Evolutionary conservation across 1,140 invertebrate species (phyloP).

Genomic region (Drosophila yakuba): DNA sequence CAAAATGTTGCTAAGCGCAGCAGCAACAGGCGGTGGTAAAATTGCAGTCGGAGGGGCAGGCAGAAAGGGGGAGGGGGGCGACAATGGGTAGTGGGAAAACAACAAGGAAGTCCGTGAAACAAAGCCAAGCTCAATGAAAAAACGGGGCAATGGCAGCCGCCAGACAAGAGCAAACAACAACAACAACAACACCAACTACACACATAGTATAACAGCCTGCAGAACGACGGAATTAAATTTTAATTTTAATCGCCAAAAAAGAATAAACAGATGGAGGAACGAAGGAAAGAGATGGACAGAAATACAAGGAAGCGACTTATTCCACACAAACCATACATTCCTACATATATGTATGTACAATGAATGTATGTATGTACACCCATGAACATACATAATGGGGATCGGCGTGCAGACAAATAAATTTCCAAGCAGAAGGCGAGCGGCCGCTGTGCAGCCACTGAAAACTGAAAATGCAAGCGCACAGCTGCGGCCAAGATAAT

Average conservation of each 20-base stretch:
- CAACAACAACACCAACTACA: not conserved
- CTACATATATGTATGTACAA: constrained; percentile 3
- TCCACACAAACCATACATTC: constrained; percentile 9
- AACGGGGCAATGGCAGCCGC: constrained; percentile 34
- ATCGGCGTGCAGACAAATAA: constrained; percentile 76
- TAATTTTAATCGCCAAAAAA: constrained; percentile 80
- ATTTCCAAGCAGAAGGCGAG: constrained; percentile 66
- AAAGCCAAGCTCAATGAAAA: constrained; percentile 64
- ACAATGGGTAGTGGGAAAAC: constrained; percentile 5
- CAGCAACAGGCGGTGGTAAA: constrained; percentile 64
- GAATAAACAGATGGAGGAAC: constrained; percentile 52
- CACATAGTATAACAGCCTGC: constrained; percentile 24
- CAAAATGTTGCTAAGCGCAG: constrained; percentile 72
- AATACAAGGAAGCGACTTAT: constrained; percentile 43
- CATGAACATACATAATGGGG: constrained; percentile 52
- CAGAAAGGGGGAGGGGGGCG: no score
- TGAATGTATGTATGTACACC: not conserved
- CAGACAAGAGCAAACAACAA: constrained; percentile 47
- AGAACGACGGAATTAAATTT: constrained; percentile 69
- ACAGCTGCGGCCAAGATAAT: constrained; percentile 11
- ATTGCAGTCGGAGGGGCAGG: constrained; percentile 5
- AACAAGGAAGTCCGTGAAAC: constrained; percentile 77
- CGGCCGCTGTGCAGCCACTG: constrained; percentile 43
- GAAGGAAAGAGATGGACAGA: constrained; percentile 3
- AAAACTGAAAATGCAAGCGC: constrained; percentile 39